Base-by-base conservation (phyloP, 1,140 invertebrate genomes). In the Drosophila nigromelanica region DNA sequence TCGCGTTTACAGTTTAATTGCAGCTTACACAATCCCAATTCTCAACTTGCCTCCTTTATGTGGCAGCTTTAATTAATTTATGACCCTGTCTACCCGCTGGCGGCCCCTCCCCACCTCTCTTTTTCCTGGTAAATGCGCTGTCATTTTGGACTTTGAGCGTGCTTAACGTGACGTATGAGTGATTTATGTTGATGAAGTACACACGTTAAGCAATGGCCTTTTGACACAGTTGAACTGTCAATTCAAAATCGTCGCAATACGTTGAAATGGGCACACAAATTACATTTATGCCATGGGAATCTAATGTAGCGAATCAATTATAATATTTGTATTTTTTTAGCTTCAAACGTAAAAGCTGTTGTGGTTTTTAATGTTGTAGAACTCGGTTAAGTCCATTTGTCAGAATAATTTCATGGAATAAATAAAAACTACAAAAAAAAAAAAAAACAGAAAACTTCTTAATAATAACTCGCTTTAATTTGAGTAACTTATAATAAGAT, bases 1-100 rank as follows among this genome's bases (percentile, higher is more conserved):
- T 87, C 78, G 82, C 81, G 80, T 87, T 86, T 82, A 82, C 83
- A 87, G 82, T 87, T 87, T 87, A 87, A 87, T 87, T 87, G 82
- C 78, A 79, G 82, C 82, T 82, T 78, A 75, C 62, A 52, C 52
- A 45, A 73, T 59, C 27, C 39, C 48, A 33, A 42, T 52, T 56
- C 58, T 45, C 40, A 14, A 58, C 27, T 58, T 43, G 54, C 43
- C 68, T 50, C 61, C 47, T 59, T 39, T 37, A 39, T 62, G 60
- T 67, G 60, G 51, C 52, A 67, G 76, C 71, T 48, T 87, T 87
- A 87, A 87, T 87, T 87, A 87, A 87, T 87, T 87, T 87, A 87
- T 87, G 78, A 78, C 83, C 78, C 82, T 87, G 79, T 61, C 59
- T 62, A 42, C 30, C 33, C 35, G 67, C 63, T 50, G 61, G 56